Evolutionary conservation across 2,797 vertebrate species (phyloP).

Genomic region (Alectoris magna): DNA sequence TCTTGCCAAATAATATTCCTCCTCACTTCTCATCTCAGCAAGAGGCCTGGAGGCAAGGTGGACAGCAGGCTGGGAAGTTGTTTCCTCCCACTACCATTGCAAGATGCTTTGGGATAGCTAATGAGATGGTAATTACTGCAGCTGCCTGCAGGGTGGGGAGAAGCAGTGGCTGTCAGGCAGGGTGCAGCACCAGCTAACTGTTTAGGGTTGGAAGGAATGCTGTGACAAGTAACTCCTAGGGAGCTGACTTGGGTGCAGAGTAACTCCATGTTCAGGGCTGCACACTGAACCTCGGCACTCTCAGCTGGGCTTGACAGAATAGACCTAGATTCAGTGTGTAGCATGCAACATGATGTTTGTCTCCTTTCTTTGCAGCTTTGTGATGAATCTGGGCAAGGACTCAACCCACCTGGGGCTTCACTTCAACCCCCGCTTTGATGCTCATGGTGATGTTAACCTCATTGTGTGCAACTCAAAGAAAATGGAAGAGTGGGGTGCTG

Average conservation of each 20-base stretch:
- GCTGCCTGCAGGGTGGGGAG: neutral
- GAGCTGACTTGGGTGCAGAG: neutral
- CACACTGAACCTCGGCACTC: neutral
- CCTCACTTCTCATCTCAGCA: neutral
- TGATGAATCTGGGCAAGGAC: conserved; percentile 80
- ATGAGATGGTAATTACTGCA: conserved; percentile 2
- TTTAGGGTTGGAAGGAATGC: neutral
- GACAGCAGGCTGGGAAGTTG: neutral
- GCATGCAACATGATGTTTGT: neutral
- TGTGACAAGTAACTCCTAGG: neutral
- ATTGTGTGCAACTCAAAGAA: conserved; percentile 82
- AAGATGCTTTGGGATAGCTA: conserved; percentile 3
- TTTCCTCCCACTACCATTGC: neutral
- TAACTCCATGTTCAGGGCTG: neutral
- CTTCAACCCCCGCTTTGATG: conserved; percentile 81
- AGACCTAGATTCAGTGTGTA: neutral
- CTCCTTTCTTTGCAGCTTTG: conserved; percentile 67
- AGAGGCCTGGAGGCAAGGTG: conserved; percentile 55
- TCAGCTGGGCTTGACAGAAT: neutral
- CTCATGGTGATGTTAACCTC: conserved; percentile 75
- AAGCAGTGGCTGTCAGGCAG: neutral
- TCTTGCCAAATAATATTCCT: conserved; percentile 3
- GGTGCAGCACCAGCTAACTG: neutral
- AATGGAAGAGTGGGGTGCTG: conserved; percentile 76
- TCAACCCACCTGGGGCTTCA: conserved; percentile 69